A percentile compares a stretch with the other conserved stretches of the same genome.
phyloP scores from a whole-genome alignment of 2,797 vertebrate species.

The Chromobotia macracanthus region DNA sequence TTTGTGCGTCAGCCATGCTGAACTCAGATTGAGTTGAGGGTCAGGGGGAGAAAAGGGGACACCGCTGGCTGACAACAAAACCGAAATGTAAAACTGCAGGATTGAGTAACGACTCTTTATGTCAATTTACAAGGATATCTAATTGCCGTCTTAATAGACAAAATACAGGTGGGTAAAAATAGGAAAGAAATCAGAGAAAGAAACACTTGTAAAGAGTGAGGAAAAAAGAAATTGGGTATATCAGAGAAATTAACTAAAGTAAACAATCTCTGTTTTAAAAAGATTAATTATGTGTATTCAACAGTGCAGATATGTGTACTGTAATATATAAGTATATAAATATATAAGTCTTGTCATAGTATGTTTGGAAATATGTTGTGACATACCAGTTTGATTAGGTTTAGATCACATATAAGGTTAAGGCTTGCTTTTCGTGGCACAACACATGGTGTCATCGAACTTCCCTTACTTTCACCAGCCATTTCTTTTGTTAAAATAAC shows the following conservation, averaged over 20 bases:
- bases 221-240: constrained; percentile 17
- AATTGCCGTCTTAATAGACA: constrained; percentile 64
- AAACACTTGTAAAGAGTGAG: constrained; percentile 13
- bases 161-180: constrained; percentile 19
- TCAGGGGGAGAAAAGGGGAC: constrained; percentile 31
- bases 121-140: constrained; percentile 67
- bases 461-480: background rate
- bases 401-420: too few species aligned
- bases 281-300: constrained; percentile 36
- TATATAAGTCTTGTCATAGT: background rate
- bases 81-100: constrained; percentile 66
- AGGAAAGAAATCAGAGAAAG: constrained; percentile 32
- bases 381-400: too few species aligned
- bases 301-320: background rate
- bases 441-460: too few species aligned
- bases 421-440: background rate
- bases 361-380: background rate
- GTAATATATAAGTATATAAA: too few species aligned
- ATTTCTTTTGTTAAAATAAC: background rate
- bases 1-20: constrained; percentile 22
- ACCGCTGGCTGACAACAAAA: constrained; percentile 42
- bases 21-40: constrained; percentile 8
- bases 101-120: constrained; percentile 67
- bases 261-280: constrained; percentile 45
- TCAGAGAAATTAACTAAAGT: constrained; percentile 46